Evolutionary conservation across 1,140 invertebrate species (phyloP), one percentile per base, ranked within the genome.

Genomic region (Saccostrea cuccullata): DNA sequence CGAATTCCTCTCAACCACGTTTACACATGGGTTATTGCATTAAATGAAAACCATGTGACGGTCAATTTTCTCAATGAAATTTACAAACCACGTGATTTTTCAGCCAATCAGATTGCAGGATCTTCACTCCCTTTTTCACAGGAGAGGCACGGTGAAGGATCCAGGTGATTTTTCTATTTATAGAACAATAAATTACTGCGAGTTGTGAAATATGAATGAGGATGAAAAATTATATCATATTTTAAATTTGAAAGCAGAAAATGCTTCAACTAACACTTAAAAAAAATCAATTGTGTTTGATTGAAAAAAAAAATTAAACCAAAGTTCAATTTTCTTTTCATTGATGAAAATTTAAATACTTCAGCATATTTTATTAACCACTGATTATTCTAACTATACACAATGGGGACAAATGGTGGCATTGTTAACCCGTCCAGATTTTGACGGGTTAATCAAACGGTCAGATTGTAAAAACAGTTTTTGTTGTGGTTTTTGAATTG

Each of bases 261-360:
- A 77, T 77, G 23, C 20, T n/a, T 67, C 60, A 67, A 36, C 11
- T 36, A 36, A 30, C 26, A 26, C 23, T 36, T 77, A 0, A 15
- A 73, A n/a, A 12, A 77, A 15, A 15, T 36, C 70, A 23, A 30
- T 77, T 36, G 30, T 77, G 23, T 30, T 12, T 9, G 70, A 77
- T 30, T 77, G 70, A 77, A 4, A 15, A 36, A 26, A 26, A 30
- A 30, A 30, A 30, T 77, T 36, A 77, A 77, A 77, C 70, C 26
- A 8, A 15, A 30, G 70, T 26, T 36, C 70, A 12, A 30, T 77
- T 77, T 77, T 77, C 70, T 77, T 77, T 77, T 77, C 70, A 77
- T 77, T 77, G 70, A 77, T 77, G 30, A 77, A 64, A 77, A 77
- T 77, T 77, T 77, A 30, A 77, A 77, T 26, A 77, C 70, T 77